Conservation (phyloP, 2,888 invertebrate genomes). For the Perithous albicinctus region DNA sequence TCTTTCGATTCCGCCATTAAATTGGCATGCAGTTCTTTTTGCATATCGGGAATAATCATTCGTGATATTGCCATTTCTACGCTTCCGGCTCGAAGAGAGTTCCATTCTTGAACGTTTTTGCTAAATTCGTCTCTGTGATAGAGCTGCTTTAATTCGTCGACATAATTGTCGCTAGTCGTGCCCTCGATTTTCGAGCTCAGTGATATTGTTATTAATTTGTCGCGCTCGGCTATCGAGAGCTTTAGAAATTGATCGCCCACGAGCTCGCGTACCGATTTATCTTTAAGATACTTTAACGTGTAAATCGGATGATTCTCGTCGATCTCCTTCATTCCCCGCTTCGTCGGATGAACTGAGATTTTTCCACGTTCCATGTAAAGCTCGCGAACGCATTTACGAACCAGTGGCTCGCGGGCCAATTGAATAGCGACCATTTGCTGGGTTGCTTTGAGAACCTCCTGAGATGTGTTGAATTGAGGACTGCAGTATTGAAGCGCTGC, state of each 20-base stretch:
- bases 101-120: slow-evolving; percentile 96
- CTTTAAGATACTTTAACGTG: slow-evolving; percentile 94
- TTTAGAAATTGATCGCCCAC: slow-evolving; percentile 95
- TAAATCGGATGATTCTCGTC: slow-evolving; percentile 96
- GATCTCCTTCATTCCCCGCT: slow-evolving; percentile 95
- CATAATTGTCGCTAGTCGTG: slow-evolving; percentile 81
- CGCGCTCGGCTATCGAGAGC: slow-evolving; percentile 91
- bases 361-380: slow-evolving; percentile 94
- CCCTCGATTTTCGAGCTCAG: slow-evolving; percentile 92
- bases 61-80: slow-evolving; percentile 91
- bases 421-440: slow-evolving; percentile 97
- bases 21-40: slow-evolving; percentile 92
- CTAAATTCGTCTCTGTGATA: slow-evolving; percentile 96
- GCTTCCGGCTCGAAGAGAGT: slow-evolving; percentile 92
- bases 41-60: slow-evolving; percentile 92
- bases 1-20: slow-evolving; percentile 94
- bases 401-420: slow-evolving; percentile 94
- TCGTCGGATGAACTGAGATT: slow-evolving; percentile 92
- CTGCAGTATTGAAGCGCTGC: slow-evolving; percentile 90
- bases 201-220: slow-evolving; percentile 89
- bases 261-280: slow-evolving; percentile 95
- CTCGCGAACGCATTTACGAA: slow-evolving; percentile 93
- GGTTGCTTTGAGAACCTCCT: slow-evolving; percentile 94
- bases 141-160: slow-evolving; percentile 94
- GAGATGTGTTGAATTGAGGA: slow-evolving; percentile 85